Base-by-base conservation (phyloP, 2,113 vertebrate species). In the Grammomys dolichurus region DNA sequence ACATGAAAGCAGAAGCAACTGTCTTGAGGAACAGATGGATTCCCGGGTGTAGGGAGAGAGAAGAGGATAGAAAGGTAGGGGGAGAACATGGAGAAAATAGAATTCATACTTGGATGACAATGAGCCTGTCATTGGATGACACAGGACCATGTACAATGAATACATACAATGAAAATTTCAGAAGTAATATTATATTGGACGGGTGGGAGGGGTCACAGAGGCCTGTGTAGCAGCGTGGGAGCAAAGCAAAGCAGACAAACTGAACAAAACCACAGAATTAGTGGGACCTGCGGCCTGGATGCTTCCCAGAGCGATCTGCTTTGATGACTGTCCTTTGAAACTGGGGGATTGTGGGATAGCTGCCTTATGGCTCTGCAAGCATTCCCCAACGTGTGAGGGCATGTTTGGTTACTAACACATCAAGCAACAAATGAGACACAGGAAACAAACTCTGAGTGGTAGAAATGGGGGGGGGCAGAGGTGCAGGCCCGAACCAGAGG, bases 351-450 rank as follows among this genome's bases (percentile, higher is more conserved):
- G 70, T 80, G 87, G 87, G 60, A 73, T 76, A 94, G 96, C 75
- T 88, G 94, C 94, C 94, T 94, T 85, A 93, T 84, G 85, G 86
- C 65, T 92, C 92, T 56, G 89, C 73, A 96, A 96, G 93, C 88
- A 96, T 85, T 93, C 82, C 63, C 92, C 93, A 95, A 91, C 97
- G 67, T 97, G 93, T 67, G 88, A 96, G 95, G 93, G 92, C 92
- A 95, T 95, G 96, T 96, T 96, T 96, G 96, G 86, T 93, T 91
- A 92, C 85, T 87, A 96, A 95, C 95, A 95, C 87, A 93, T 75
- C 26, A 14, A 63, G 93, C n/a, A 94, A 91, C 91, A 92, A 90
- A 95, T 93, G n/a, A 95, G 93, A 95, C 95, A 82, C 80, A 92
- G 95, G 95, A 96, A 97, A 89, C 20, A 97, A 97, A 89, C 56